Base-by-base conservation (phyloP, 2,888 invertebrate genomes). In the Caenorhabditis sp. region DNA sequence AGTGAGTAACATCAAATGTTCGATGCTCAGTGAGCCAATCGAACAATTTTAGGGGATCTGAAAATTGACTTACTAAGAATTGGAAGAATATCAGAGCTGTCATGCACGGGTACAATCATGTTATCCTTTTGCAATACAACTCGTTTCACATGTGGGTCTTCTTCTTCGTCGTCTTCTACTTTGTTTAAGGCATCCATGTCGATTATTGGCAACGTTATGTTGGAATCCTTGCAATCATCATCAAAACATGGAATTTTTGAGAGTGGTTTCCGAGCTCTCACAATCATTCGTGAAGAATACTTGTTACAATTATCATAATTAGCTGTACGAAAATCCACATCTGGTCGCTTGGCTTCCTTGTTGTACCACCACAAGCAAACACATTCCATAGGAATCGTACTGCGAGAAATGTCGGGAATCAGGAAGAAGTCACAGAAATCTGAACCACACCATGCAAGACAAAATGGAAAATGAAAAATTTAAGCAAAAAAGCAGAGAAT, bases 351-450 rank as follows among this genome's bases (percentile, higher is more conserved):
- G 0, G 82, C 71, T 40, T 87, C 85, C 53, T 80, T 68, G 1
- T 80, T 80, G 60, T 70, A 82, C 24, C 68, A 64, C 91, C 91
- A 91, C 69, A 90, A 80, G 65, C 91, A 91, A 11, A 90, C 70
- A 65, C 91, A 91, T 72, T 88, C 86, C 81, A 89, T 84, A 1
- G 91, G 89, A 3, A 89, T 84, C 8, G 67, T 58, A 13, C 56
- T 24, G 1, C 72, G 70, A 4, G 64, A 71, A 22, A 84, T 69
- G 11, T 74, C 61, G 28, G 65, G 84, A 56, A 87, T 80, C 24
- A 89, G 71, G 64, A 85, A 91, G 71, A 86, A 90, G 74, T 90
- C 90, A 77, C 91, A 91, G 70, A 88, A 90, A 76, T 91, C 91
- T 91, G 87, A 20, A 89, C 77, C 69, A 64, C 64, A 58, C 64